phyloP scores from a whole-genome alignment of 2,113 vertebrate species.

The Diphyllodes magnificus region DNA sequence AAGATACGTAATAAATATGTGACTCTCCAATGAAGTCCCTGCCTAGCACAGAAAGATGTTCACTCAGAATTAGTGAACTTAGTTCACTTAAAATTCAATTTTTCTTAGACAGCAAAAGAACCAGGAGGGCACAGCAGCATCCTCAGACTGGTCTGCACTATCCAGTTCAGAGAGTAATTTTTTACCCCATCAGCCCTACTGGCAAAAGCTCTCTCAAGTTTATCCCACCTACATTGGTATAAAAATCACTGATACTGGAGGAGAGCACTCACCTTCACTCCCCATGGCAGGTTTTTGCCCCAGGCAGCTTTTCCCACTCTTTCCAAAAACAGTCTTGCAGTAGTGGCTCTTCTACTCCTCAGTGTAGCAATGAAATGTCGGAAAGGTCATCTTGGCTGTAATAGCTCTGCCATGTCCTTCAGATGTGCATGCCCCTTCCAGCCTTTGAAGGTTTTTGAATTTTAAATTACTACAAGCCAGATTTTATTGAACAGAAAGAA shows the following conservation, averaged over 20 bases:
- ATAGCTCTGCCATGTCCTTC: not conserved
- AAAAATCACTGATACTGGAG: not conserved
- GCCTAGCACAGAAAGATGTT: not conserved
- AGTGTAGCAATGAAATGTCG: not conserved
- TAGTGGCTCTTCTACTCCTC: not conserved
- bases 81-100: not conserved
- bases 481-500: not conserved
- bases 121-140: not conserved
- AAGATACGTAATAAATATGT: accelerated
- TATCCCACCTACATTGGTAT: too few relatives aligned
- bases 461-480: not conserved
- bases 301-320: not conserved
- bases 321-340: not conserved
- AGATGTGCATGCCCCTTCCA: not conserved
- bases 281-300: accelerated
- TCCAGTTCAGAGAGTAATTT: not conserved
- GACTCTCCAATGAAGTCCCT: not conserved
- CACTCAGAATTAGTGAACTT: not conserved
- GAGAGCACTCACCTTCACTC: accelerated
- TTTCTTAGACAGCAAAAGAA: not conserved
- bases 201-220: not conserved
- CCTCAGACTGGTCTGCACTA: not conserved
- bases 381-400: not conserved
- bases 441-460: not conserved
- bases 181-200: not conserved